phyloP scores from a whole-genome alignment of 2,113 vertebrate species.

The Crotalus tigris region DNA sequence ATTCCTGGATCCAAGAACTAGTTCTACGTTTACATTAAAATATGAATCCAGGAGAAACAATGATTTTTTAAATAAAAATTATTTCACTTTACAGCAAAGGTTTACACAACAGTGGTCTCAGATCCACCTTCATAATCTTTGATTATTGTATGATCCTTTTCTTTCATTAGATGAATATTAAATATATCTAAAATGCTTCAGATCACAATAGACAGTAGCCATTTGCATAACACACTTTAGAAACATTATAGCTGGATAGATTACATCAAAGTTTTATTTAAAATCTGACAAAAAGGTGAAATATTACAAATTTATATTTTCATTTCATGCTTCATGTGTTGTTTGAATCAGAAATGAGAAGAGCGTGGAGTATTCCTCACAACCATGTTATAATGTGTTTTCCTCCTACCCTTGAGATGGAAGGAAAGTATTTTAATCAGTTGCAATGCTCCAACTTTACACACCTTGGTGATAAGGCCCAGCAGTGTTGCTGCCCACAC shows the following conservation, averaged over 20 bases:
- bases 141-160: background rate
- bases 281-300: background rate
- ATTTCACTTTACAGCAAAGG: background rate
- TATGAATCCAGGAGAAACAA: background rate
- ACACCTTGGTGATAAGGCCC: background rate
- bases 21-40: background rate
- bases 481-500: background rate
- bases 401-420: background rate
- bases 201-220: background rate
- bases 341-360: background rate
- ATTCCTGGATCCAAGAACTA: background rate
- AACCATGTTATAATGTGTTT: background rate
- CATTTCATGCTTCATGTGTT: background rate
- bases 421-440: background rate
- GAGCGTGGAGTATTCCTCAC: background rate
- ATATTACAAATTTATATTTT: background rate
- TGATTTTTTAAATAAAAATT: background rate
- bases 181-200: background rate
- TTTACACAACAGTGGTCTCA: background rate
- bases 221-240: background rate
- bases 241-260: background rate
- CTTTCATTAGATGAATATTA: background rate
- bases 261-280: background rate
- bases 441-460: background rate
- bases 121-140: background rate